Evolutionary conservation across 1,140 invertebrate species (phyloP).

Genomic region (Hylaeus volcanicus): DNA sequence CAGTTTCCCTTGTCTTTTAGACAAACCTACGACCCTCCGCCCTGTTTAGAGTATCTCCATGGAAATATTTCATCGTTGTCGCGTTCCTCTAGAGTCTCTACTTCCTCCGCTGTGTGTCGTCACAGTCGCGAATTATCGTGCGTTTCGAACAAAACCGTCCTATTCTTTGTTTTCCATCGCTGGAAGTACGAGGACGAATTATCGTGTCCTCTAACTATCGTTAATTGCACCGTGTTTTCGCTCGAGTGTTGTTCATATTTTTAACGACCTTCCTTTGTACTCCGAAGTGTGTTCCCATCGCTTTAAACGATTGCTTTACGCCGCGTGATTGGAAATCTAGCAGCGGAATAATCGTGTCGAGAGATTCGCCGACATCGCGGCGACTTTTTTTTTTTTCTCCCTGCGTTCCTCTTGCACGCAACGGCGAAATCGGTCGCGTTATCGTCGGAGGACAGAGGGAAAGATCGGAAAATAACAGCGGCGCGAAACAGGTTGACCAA

Average conservation of each 20-base stretch:
- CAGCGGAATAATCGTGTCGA: neutral
- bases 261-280: neutral
- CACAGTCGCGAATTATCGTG: neutral
- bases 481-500: neutral
- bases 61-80: no score
- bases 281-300: neutral
- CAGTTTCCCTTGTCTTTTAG: no score
- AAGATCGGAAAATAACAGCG: neutral
- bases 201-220: neutral
- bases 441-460: neutral
- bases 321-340: neutral
- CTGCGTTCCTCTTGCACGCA: neutral
- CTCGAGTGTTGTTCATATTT: neutral
- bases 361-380: neutral
- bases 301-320: neutral
- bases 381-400: neutral
- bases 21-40: no score
- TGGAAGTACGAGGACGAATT: neutral
- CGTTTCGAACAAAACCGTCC: neutral
- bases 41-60: no score
- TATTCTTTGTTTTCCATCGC: neutral
- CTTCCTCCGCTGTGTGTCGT: neutral
- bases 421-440: neutral
- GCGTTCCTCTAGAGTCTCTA: neutral
- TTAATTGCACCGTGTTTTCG: neutral